Evolutionary conservation across 2,113 vertebrate genomes (phyloP).

Genomic region (Aplodontia rufa): DNA sequence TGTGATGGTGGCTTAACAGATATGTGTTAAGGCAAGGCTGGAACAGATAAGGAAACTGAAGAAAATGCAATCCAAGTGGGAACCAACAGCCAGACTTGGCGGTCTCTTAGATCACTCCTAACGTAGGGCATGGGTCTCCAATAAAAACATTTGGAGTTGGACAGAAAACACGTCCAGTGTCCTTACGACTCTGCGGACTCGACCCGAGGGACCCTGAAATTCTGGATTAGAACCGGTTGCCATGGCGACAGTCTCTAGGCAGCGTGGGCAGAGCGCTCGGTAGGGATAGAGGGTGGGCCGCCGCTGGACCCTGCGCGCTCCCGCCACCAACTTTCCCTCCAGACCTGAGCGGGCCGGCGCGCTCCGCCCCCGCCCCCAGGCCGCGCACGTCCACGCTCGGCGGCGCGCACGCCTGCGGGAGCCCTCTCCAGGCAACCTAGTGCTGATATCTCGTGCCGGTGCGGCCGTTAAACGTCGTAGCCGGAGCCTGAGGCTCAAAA

Average conservation of each 20-base stretch:
- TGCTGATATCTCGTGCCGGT: constrained; percentile 79
- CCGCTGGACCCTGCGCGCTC: constrained; percentile 71
- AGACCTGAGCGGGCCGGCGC: constrained; percentile 61
- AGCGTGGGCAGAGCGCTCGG: constrained; percentile 57
- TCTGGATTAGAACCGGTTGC: constrained; percentile 71
- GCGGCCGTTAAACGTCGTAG: constrained; percentile 64
- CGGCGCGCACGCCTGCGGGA: constrained; percentile 78
- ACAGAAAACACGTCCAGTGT: not conserved
- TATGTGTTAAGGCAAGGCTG: not conserved
- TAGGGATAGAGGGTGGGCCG: constrained; percentile 72
- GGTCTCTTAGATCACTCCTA: not conserved
- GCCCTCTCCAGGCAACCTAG: constrained; percentile 81
- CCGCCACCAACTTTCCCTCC: constrained; percentile 78
- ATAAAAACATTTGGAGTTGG: constrained; percentile 50
- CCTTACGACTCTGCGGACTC: constrained; percentile 50
- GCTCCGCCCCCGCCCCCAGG: constrained; percentile 66
- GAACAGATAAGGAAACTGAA: constrained; percentile 19
- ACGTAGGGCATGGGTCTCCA: not conserved
- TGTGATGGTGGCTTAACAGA: not conserved
- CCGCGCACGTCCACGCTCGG: constrained; percentile 78
- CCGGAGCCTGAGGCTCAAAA: constrained; percentile 50
- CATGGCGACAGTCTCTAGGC: constrained; percentile 75
- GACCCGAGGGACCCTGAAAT: constrained; percentile 69
- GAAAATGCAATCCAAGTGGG: constrained; percentile 4
- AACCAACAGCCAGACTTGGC: not conserved